These are phyloP conservation scores for Coreoperca whiteheadi DNA, from an alignment of 2,113 vertebrate species.

Conservation along the genomic window DNA sequence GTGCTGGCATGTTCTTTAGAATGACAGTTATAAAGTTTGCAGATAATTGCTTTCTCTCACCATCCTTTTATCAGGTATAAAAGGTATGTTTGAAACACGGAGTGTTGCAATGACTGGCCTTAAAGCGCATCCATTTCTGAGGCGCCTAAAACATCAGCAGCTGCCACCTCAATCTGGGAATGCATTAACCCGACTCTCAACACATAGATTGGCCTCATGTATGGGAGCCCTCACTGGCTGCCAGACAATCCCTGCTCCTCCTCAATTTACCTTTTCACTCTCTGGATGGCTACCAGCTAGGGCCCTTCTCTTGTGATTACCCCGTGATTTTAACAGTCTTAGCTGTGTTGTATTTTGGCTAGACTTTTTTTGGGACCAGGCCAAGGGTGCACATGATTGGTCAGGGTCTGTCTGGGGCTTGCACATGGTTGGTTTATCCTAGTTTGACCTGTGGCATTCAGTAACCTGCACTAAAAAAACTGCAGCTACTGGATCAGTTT, in stretches of 20 bases:
- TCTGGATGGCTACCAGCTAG: slow-evolving; percentile 52
- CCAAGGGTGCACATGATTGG: slow-evolving; percentile 72
- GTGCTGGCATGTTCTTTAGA: slow-evolving; percentile 33
- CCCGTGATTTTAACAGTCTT: slow-evolving; percentile 77
- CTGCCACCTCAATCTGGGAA: slow-evolving; percentile 34
- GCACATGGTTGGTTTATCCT: slow-evolving; percentile 63
- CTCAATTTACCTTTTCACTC: slow-evolving; percentile 50
- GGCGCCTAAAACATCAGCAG: slow-evolving; percentile 50
- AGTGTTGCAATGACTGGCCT: slow-evolving; percentile 21
- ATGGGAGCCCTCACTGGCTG: slow-evolving; percentile 2
- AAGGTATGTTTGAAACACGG: slow-evolving; percentile 38
- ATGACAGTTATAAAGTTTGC: slow-evolving; percentile 30
- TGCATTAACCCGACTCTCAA: slow-evolving; percentile 49
- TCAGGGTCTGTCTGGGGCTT: slow-evolving; percentile 53
- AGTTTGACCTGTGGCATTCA: slow-evolving; percentile 35
- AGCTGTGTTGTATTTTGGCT: slow-evolving; percentile 75
- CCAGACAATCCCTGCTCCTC: slow-evolving; percentile 50
- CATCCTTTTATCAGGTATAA: slow-evolving; percentile 3
- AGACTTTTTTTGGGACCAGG: slow-evolving; percentile 66
- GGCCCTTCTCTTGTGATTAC: slow-evolving; percentile 72
- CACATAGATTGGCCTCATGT: slow-evolving; percentile 32
- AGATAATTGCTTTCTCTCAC: slow-evolving; percentile 30
- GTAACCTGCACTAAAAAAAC: slow-evolving; percentile 16
- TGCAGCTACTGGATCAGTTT: slow-evolving; percentile 21
- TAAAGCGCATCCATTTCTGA: slow-evolving; percentile 47